Evolutionary conservation across 2,113 vertebrate genomes (phyloP).

Genomic region (Cepphus grylle): DNA sequence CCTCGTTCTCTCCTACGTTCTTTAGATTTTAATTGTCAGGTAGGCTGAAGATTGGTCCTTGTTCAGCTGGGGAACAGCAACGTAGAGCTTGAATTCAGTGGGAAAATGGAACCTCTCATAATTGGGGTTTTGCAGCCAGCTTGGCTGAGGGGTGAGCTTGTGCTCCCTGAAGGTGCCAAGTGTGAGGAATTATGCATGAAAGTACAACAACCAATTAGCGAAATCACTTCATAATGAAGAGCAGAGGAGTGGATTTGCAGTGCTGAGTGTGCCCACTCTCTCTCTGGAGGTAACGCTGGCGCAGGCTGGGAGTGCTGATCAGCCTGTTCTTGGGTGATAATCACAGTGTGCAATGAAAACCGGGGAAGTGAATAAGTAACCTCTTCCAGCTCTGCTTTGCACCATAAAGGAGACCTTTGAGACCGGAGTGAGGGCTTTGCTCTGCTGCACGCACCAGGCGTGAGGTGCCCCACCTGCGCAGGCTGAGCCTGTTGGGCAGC

Average conservation of each 20-base stretch:
- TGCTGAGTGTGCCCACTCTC: neutral
- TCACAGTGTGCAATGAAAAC: neutral
- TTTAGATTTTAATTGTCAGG: neutral
- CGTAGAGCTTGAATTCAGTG: neutral
- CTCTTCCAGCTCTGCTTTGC: neutral
- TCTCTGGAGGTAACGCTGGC: neutral
- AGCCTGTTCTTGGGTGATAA: neutral
- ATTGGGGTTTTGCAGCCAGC: neutral
- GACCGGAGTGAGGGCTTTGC: neutral
- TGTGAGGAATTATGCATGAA: neutral
- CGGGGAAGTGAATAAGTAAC: neutral
- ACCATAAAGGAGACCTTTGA: slow-evolving; percentile 7
- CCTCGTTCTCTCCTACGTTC: neutral
- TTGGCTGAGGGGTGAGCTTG: neutral
- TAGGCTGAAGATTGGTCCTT: neutral
- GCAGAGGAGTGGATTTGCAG: slow-evolving; percentile 38
- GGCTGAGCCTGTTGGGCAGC: neutral
- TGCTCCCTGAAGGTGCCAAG: slow-evolving; percentile 3
- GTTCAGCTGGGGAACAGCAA: neutral
- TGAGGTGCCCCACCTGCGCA: neutral
- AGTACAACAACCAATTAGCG: slow-evolving; percentile 38
- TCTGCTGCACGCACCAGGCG: neutral
- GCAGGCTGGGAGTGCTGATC: neutral
- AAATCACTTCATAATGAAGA: slow-evolving; percentile 12
- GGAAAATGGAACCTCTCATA: neutral